Evolutionary conservation across 2,888 invertebrate genomes (phyloP).

Genomic region (Epinotia bilunana): DNA sequence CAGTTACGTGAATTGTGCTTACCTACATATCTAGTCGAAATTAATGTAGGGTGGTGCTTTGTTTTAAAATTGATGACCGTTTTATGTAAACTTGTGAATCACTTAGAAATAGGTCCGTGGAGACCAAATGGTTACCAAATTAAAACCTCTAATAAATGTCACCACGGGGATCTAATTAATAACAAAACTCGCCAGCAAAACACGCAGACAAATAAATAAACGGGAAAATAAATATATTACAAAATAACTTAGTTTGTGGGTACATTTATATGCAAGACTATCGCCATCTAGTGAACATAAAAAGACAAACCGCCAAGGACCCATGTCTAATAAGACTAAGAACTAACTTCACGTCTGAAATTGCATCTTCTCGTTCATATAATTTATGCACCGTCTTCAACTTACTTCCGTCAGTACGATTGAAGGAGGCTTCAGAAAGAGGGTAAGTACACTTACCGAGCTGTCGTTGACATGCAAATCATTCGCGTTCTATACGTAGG

Average conservation of each 20-base stretch:
- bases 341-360: not conserved
- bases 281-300: not conserved
- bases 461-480: conserved; percentile 1
- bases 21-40: conserved; percentile 22
- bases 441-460: not conserved
- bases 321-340: not conserved
- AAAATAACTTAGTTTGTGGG: not conserved
- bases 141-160: no score
- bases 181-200: no score
- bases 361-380: not conserved
- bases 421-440: not conserved
- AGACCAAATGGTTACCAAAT: not conserved
- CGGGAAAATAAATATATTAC: no score
- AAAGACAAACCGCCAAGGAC: no score
- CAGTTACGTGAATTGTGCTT: conserved; percentile 23
- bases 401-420: not conserved
- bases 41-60: not conserved
- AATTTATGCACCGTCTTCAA: not conserved
- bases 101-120: not conserved
- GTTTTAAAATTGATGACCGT: not conserved
- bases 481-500: not conserved
- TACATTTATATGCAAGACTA: not conserved
- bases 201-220: no score
- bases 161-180: no score
- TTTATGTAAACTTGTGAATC: not conserved